Conservation (phyloP, 2,797 vertebrate species). For the Poecilia wingei region DNA sequence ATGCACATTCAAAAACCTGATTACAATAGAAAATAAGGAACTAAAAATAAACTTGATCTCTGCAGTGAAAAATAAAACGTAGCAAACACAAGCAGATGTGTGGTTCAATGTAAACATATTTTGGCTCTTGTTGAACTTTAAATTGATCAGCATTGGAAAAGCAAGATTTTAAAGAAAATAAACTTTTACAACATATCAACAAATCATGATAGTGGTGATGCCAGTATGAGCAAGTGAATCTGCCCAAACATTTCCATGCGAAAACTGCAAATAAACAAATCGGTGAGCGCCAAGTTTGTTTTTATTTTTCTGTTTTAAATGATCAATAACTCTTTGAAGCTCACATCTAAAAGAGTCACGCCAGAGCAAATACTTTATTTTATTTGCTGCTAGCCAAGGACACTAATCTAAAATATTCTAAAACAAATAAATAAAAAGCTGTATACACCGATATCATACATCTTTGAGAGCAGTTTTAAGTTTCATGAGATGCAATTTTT, state of each 20-base stretch:
- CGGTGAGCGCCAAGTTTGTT: conserved; percentile 9
- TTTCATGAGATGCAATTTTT: conserved; percentile 42
- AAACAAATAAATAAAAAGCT: conserved; percentile 24
- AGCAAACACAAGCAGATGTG: neutral
- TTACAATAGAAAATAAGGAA: neutral
- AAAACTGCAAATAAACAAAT: conserved; percentile 20
- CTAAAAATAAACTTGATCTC: neutral
- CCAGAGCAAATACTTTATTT: conserved; percentile 44
- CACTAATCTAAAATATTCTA: conserved; percentile 46
- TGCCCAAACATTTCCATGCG: conserved; percentile 31
- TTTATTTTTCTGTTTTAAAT: conserved; percentile 26
- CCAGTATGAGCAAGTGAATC: conserved; percentile 8
- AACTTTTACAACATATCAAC: conserved; percentile 4
- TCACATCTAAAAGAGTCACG: conserved; percentile 37
- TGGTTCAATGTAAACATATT: neutral
- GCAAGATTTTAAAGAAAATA: neutral
- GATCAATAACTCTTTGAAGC: conserved; percentile 46
- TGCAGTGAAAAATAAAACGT: neutral
- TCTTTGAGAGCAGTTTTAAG: conserved; percentile 26
- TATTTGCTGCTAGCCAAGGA: conserved; percentile 36
- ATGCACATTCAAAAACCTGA: too few relatives aligned
- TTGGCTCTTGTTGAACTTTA: neutral
- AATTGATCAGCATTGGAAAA: neutral
- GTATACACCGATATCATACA: conserved; percentile 22
- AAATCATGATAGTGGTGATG: conserved; percentile 13